These are phyloP conservation scores for Martes flavigula DNA, from an alignment of 2,797 vertebrate genomes.

Conservation along the genomic window DNA sequence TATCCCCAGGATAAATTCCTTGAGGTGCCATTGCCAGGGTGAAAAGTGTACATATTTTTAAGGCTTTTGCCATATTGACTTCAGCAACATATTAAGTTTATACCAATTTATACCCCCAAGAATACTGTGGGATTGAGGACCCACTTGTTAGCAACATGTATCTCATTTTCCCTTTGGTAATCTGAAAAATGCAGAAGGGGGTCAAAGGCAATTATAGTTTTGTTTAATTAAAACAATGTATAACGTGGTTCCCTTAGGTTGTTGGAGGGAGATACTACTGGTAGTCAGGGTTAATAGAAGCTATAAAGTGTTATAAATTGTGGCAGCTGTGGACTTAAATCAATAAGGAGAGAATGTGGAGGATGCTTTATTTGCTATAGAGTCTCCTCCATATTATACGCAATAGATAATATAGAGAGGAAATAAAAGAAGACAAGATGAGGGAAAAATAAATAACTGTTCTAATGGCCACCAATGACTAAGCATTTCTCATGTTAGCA, in stretches of 20 bases:
- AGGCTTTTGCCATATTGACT: neutral
- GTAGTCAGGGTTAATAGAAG: neutral
- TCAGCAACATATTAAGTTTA: neutral
- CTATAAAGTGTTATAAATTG: neutral
- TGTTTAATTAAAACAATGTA: neutral
- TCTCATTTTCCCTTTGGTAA: neutral
- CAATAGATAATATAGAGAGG: neutral
- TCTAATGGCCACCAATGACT: neutral
- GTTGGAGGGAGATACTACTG: neutral
- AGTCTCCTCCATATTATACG: neutral
- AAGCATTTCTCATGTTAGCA: neutral
- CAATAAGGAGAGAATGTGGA: neutral
- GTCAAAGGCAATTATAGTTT: neutral
- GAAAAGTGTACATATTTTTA: neutral
- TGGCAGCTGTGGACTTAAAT: neutral
- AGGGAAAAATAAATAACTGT: neutral
- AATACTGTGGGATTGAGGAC: fast-evolving
- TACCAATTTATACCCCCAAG: neutral
- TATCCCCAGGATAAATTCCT: neutral
- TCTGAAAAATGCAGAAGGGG: neutral
- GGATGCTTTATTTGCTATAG: neutral
- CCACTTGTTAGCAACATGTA: neutral
- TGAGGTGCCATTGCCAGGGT: neutral
- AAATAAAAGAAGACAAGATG: neutral
- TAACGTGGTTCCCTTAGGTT: neutral